phyloP scores from a whole-genome alignment of 2,888 invertebrate species.

The Abscondita cerata region DNA sequence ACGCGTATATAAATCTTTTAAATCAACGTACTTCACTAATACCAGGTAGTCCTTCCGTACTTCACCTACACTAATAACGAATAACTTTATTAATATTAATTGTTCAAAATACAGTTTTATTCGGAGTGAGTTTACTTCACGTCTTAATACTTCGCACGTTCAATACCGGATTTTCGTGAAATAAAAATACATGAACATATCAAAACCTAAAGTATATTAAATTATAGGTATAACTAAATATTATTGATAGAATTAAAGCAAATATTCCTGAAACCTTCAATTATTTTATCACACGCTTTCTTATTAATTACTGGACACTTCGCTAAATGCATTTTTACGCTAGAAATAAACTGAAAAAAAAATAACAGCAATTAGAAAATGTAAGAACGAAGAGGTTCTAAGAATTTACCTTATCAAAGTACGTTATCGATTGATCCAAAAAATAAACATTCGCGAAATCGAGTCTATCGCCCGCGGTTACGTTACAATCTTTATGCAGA shows the following conservation, averaged over 20 bases:
- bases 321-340: slow-evolving; percentile 63
- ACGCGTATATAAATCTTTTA: too few relatives aligned
- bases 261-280: slow-evolving; percentile 44
- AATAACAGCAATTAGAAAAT: neutral
- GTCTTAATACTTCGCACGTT: too few relatives aligned
- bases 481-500: slow-evolving; percentile 45
- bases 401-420: slow-evolving; percentile 63
- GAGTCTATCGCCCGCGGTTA: slow-evolving; percentile 45
- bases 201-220: too few relatives aligned
- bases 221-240: too few relatives aligned
- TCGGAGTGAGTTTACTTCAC: too few relatives aligned
- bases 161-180: too few relatives aligned
- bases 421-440: slow-evolving; percentile 61
- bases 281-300: slow-evolving; percentile 52
- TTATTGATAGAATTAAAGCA: slow-evolving; percentile 38
- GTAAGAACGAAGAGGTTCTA: slow-evolving; percentile 17
- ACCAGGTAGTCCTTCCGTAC: too few relatives aligned
- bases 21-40: too few relatives aligned
- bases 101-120: too few relatives aligned
- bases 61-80: too few relatives aligned
- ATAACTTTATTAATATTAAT: too few relatives aligned
- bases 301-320: slow-evolving; percentile 52
- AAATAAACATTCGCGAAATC: slow-evolving; percentile 60
- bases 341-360: slow-evolving; percentile 62
- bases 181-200: too few relatives aligned